Evolutionary conservation across 1,140 invertebrate species (phyloP).

Genomic region (Anoplophora glabripennis): DNA sequence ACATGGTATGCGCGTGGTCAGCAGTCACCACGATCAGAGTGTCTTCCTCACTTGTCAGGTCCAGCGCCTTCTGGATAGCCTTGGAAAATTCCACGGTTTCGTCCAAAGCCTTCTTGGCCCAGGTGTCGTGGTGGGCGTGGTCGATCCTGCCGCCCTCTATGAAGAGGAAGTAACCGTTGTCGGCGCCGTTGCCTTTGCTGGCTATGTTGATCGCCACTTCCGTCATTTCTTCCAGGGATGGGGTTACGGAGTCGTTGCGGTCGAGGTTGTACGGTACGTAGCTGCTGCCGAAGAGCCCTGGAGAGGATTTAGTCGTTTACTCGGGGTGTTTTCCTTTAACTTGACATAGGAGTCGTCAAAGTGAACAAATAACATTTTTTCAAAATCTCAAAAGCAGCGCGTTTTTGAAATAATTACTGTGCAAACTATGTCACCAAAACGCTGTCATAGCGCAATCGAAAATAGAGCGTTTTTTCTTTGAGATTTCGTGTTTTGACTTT

Average conservation of each 20-base stretch:
- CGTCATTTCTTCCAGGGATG: slow-evolving; percentile 77
- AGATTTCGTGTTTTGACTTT: too few relatives aligned
- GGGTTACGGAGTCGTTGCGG: slow-evolving; percentile 56
- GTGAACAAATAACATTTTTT: too few relatives aligned
- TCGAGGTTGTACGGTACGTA: slow-evolving; percentile 58
- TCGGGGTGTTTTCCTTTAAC: too few relatives aligned
- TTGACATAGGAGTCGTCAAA: too few relatives aligned
- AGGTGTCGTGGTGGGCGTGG: slow-evolving; percentile 66
- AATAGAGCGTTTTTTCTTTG: too few relatives aligned
- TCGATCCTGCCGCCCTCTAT: slow-evolving; percentile 74
- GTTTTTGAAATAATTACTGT: too few relatives aligned
- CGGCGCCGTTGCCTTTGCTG: slow-evolving; percentile 52
- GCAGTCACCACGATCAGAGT: slow-evolving; percentile 65
- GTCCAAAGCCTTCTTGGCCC: slow-evolving; percentile 62
- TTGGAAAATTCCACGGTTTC: slow-evolving; percentile 69
- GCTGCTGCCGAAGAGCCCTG: slow-evolving; percentile 57
- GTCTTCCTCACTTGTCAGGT: slow-evolving; percentile 53
- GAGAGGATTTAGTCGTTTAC: slow-evolving; percentile 44
- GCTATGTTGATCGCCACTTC: slow-evolving; percentile 73
- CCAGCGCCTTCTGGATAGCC: slow-evolving; percentile 59
- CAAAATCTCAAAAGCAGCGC: too few relatives aligned
- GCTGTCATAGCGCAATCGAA: too few relatives aligned
- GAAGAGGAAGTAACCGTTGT: slow-evolving; percentile 68
- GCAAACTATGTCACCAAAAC: too few relatives aligned
- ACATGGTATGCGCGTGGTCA: slow-evolving; percentile 67